Evolutionary conservation across 2,888 invertebrate genomes (phyloP), one percentile per base, ranked within the genome.

Genomic region (Asteroscopus sphinx): DNA sequence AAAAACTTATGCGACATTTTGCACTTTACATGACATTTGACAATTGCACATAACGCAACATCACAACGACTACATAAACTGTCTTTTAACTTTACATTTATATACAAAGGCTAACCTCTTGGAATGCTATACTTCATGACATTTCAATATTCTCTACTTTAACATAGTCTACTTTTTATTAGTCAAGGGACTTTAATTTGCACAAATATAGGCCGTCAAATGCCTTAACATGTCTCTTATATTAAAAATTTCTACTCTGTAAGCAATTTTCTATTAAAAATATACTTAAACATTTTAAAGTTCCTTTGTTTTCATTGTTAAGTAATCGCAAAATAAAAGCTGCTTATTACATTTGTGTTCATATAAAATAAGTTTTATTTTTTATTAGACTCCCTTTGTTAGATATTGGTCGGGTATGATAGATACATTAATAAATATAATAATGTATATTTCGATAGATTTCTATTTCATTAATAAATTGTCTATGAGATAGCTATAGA

Each of bases 61-160:
- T 58, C 64, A 55, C 53, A 56, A 65, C 60, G 67, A 68, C 68
- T 72, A 68, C 62, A 59, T 55, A 68, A 73, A 73, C 62, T 71
- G 80, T 80, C 72, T 83, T 77, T 81, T 79, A 75, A 62, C 65
- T 76, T 77, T 75, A 77, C 66, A 62, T 28, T 64, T 79, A 80
- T 81, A 70, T 85, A 85, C 82, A 85, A 72, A 65, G 72, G 65
- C 60, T 71, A 69, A 80, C 51, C 59, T 73, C 73, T 73, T 86
- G 87, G 87, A 86, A 87, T 87, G 87, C 78, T 79, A 76, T 65
- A 68, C 75, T 75, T 77, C 72, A 59, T 71, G 69, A 76, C 77
- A 62, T 69, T 66, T 75, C 33, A 60, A 67, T 68, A 60, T 45
- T 57, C 53, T 64, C 67, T 72, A 69, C 59, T 41, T 46, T 57